Evolutionary conservation across 2,888 invertebrate genomes (phyloP).

Genomic region (Aphidoletes aphidimyza): DNA sequence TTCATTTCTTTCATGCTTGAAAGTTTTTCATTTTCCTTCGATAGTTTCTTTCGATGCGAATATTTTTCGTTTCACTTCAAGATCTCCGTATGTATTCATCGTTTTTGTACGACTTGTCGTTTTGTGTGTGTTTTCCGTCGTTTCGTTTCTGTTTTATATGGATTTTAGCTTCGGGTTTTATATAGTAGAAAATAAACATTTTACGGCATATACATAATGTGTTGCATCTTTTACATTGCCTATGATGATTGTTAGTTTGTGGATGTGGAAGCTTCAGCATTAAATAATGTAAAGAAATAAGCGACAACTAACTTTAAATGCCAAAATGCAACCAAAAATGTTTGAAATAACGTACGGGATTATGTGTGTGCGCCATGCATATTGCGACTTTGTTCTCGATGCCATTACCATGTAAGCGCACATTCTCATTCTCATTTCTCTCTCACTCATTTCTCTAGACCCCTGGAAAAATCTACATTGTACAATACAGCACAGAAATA

Average conservation of each 20-base stretch:
- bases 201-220: neutral
- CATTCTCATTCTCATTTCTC: neutral
- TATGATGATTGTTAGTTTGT: neutral
- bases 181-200: neutral
- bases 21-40: conserved; percentile 45
- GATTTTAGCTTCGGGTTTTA: neutral
- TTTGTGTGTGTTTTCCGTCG: too few relatives aligned
- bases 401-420: too few relatives aligned
- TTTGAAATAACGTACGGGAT: neutral
- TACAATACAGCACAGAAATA: neutral
- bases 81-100: conserved; percentile 7
- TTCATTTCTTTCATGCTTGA: neutral
- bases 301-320: conserved; percentile 33
- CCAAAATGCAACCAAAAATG: conserved; percentile 38
- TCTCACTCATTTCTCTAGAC: conserved; percentile 28
- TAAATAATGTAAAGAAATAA: conserved; percentile 48
- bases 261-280: neutral
- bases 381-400: neutral
- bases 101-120: neutral
- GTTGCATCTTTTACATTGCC: conserved; percentile 10
- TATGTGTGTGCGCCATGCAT: neutral
- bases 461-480: too few relatives aligned
- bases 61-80: conserved; percentile 39
- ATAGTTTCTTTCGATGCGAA: conserved; percentile 33
- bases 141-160: neutral